Evolutionary conservation across 2,888 invertebrate genomes (phyloP), one percentile per base, ranked within the genome.

Genomic region (Tachina fera): DNA sequence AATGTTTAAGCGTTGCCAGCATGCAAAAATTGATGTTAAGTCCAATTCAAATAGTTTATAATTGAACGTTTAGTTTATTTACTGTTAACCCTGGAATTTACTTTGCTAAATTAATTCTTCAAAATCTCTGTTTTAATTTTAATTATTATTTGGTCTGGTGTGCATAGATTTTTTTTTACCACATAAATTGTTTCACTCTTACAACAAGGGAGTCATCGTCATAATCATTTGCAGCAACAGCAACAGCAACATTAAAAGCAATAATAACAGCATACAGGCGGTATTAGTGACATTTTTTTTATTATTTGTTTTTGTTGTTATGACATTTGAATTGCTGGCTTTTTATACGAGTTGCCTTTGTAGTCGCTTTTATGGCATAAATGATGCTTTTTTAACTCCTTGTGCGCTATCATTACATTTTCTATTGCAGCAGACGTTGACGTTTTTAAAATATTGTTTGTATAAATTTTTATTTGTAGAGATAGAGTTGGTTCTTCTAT

Each of bases 291-390:
- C 51, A 74, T 86, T 86, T 77, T 72, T 31, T 61, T 63, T n/a
- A 51, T 39, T 68, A 45, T 70, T 68, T 72, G 49, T 72, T 60
- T 31, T 83, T 83, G 71, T 82, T 82, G 74, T 83, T 76, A 68
- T 80, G 86, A 83, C 79, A 86, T 86, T 79, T 68, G 68, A 67
- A 76, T 83, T 82, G 74, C 70, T 78, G 72, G 43, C 67, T 67
- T 51, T 72, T 68, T 39, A 16, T 68, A 31, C 31, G 58, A 58
- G 19, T 76, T n/a, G 53, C 5, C 51, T 68, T 43, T 81, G 67
- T 53, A 31, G 19, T 68, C 22, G 53, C 22, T 60, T 77, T 83
- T 83, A 77, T 77, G 77, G 13, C 72, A 72, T 83, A 72, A 74
- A 77, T 78, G 71, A 72, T 77, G 60, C 77, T 78, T 53, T 31